Base-by-base conservation (phyloP, 2,888 invertebrate species). In the Watsonalla cultraria region DNA sequence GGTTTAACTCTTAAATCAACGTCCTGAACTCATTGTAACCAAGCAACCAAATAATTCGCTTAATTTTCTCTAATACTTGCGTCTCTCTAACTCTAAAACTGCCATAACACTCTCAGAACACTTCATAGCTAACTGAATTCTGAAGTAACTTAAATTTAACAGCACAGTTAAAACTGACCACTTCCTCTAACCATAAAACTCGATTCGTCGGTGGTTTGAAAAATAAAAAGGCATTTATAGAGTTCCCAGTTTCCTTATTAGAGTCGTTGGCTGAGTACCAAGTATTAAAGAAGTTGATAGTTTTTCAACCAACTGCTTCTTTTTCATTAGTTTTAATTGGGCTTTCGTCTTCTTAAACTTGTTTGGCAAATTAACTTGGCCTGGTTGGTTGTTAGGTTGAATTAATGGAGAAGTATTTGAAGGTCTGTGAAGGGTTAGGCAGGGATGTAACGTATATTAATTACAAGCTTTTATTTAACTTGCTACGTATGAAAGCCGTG, bases 201-300 rank as follows among this genome's bases (percentile, higher is more conserved):
- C 59, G 57, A 52, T 60, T 64, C 65, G 60, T 55, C 51, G 58
- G 52, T 57, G 11, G 51, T 52, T 60, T 63, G 59, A 63, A 66
- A 56, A 62, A 65, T 49, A 62, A 59, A 65, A 65, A 60, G 58
- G 61, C 62, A 62, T 62, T 68, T 49, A 52, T 37, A 49, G 37
- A 49, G 39, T 7, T 48, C 13, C 33, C 13, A 33, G 13, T 37
- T 49, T 49, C 49, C 49, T 49, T 49, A 49, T 49, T 49, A 15
- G 37, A 14, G 14, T 14, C 39, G 49, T 49, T 49, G 49, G 49
- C 49, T 15, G 49, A 37, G 14, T 15, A 49, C 49, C 49, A 49
- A 49, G 49, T 11, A 42, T 42, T 42, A 11, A 42, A 42, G 9
- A 42, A 42, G 11, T 8, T 8, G 11, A 11, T 8, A 42, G 8